Conservation (phyloP, 2,113 vertebrate species). For the Speoplatyrhinus poulsoni region DNA sequence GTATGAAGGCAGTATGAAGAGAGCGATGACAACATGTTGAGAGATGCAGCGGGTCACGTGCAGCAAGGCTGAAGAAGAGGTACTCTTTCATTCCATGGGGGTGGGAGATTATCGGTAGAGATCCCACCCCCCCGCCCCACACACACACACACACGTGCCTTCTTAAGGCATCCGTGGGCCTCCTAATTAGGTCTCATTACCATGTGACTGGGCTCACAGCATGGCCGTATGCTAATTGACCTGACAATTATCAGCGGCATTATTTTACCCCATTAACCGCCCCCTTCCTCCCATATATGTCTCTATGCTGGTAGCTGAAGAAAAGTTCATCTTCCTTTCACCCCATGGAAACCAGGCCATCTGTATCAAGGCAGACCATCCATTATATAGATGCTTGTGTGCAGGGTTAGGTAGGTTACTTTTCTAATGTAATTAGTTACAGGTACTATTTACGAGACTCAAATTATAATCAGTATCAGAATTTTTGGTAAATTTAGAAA, state of each 20-base stretch:
- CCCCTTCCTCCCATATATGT: slow-evolving; percentile 1
- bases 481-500: no score
- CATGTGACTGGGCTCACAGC: slow-evolving; percentile 64
- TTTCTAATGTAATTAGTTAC: no score
- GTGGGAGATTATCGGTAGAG: slow-evolving; percentile 39
- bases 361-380: slow-evolving; percentile 28
- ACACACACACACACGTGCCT: neutral
- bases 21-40: neutral
- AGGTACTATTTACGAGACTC: no score
- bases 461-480: no score
- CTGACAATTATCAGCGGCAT: slow-evolving; percentile 66
- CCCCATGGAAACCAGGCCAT: no score
- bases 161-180: slow-evolving; percentile 51
- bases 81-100: neutral
- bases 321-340: neutral
- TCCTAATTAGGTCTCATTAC: slow-evolving; percentile 74
- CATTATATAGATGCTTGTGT: slow-evolving; percentile 39
- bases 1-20: neutral
- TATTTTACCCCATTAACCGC: slow-evolving; percentile 18
- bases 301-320: neutral
- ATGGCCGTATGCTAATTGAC: slow-evolving; percentile 72
- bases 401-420: slow-evolving; percentile 11
- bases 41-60: no score
- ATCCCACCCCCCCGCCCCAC: slow-evolving; percentile 29
- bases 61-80: no score